Percentiles rank a stretch among this genome's conserved stretches.
These are phyloP conservation scores for Listronotus bonariensis DNA, from an alignment of 1,140 invertebrate genomes.

Conservation along the genomic window DNA sequence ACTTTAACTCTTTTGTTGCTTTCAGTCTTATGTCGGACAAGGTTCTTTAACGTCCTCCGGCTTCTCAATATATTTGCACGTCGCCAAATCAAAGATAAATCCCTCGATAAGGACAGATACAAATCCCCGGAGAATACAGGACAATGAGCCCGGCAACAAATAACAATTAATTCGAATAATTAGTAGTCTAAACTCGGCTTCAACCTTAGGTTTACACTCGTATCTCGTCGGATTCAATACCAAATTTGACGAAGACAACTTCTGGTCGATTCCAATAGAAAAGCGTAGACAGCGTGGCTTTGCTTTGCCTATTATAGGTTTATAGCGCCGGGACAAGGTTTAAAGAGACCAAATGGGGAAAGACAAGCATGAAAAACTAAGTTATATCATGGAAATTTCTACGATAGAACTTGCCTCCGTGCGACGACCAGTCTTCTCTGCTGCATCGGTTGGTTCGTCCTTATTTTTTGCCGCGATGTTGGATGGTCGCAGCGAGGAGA, in stretches of 20 bases:
- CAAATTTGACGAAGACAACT: slow-evolving; percentile 56
- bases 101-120: slow-evolving; percentile 33
- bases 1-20: slow-evolving; percentile 9
- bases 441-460: slow-evolving; percentile 30
- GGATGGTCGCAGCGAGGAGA: slow-evolving; percentile 10
- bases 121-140: slow-evolving; percentile 26
- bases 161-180: slow-evolving; percentile 56
- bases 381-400: slow-evolving; percentile 51
- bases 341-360: slow-evolving; percentile 48
- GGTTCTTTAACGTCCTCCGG: slow-evolving; percentile 27
- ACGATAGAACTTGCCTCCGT: slow-evolving; percentile 32
- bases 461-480: slow-evolving; percentile 37
- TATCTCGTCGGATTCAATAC: slow-evolving; percentile 52
- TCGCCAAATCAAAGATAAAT: slow-evolving; percentile 34
- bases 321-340: slow-evolving; percentile 50
- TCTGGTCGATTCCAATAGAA: slow-evolving; percentile 53
- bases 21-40: slow-evolving; percentile 27
- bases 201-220: slow-evolving; percentile 52
- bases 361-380: slow-evolving; percentile 49
- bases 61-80: slow-evolving; percentile 25
- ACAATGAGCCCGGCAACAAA: slow-evolving; percentile 42
- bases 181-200: slow-evolving; percentile 50
- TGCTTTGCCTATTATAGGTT: slow-evolving; percentile 55
- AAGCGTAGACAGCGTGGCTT: slow-evolving; percentile 56
- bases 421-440: slow-evolving; percentile 10